Conservation (phyloP, 2,113 vertebrate species). For the Orycteropus afer region DNA sequence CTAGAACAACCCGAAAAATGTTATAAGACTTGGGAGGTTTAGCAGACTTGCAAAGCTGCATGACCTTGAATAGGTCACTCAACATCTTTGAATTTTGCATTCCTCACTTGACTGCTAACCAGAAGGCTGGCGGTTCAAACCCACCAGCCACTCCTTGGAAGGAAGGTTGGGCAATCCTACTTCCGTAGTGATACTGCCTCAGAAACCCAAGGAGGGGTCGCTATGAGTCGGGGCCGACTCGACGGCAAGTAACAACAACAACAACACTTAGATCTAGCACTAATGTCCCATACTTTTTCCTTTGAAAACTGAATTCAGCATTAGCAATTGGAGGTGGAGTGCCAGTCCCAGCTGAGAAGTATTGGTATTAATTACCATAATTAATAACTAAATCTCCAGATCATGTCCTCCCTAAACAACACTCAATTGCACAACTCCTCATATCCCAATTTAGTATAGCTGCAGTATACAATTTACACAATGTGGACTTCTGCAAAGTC, state of each 20-base stretch:
- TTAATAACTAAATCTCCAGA: background rate
- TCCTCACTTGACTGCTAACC: no score
- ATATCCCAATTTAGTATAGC: background rate
- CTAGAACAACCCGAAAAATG: slow-evolving; percentile 26
- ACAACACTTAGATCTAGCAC: no score
- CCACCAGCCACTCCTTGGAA: no score
- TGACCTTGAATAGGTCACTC: background rate
- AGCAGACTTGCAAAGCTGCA: background rate
- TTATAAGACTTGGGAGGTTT: background rate
- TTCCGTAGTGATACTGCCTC: no score
- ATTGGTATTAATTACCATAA: background rate
- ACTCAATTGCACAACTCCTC: background rate
- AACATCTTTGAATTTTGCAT: background rate
- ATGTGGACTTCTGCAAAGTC: background rate
- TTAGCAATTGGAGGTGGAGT: background rate
- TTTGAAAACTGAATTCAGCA: background rate
- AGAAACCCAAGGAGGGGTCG: no score
- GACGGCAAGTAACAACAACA: no score
- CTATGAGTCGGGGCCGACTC: no score
- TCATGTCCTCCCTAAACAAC: background rate
- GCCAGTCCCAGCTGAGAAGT: background rate
- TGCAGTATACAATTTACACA: background rate
- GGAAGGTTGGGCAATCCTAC: no score
- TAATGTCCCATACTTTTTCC: background rate
- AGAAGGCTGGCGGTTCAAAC: no score